Percentiles rank a stretch among this genome's conserved stretches.
Evolutionary conservation across 2,888 invertebrate genomes (phyloP).

Genomic region (Proisotoma minuta): DNA sequence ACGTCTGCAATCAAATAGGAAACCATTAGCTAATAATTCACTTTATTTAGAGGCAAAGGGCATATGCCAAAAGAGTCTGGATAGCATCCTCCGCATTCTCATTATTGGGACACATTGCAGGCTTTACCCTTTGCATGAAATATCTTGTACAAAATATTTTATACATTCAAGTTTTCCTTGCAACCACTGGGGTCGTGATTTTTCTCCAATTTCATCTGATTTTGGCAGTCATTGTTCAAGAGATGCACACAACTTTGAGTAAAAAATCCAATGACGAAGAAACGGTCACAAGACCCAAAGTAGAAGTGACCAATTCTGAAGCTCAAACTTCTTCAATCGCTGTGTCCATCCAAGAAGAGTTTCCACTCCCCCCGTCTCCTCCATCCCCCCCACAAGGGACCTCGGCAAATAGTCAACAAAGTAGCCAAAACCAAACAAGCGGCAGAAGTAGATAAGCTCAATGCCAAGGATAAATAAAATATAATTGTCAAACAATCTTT

Average conservation of each 20-base stretch:
- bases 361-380: neutral
- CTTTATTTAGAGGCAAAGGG: no score
- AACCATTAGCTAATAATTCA: no score
- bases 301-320: neutral
- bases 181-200: neutral
- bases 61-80: neutral
- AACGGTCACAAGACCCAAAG: neutral
- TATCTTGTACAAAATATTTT: neutral
- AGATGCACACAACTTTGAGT: neutral
- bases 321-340: neutral
- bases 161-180: conserved; percentile 3
- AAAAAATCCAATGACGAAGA: neutral
- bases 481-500: no score
- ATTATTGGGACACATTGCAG: neutral
- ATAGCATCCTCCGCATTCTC: neutral
- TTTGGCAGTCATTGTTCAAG: neutral
- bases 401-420: no score
- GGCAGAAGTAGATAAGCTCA: no score
- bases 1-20: no score
- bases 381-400: neutral
- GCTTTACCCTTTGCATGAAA: neutral
- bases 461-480: no score
- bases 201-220: conserved; percentile 7
- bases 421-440: no score
- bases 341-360: neutral